These are phyloP conservation scores for Grallaria varia DNA, from an alignment of 2,113 vertebrate genomes.

Conservation along the genomic window DNA sequence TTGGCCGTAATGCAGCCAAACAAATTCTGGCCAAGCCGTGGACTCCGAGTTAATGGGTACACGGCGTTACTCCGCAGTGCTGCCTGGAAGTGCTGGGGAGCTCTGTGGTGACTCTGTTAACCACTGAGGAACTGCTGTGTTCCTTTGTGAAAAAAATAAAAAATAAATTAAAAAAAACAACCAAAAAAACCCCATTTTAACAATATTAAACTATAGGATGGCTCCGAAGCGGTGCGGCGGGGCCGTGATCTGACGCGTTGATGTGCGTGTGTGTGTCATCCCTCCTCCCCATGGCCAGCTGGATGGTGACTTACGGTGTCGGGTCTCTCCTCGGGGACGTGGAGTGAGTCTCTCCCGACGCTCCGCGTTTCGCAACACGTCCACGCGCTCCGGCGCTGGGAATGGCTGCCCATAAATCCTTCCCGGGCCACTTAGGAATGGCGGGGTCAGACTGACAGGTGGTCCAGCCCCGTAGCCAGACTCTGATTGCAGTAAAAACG, in stretches of 20 bases:
- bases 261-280: neutral
- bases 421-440: neutral
- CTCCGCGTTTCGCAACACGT: neutral
- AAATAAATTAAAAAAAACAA: too few relatives aligned
- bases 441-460: neutral
- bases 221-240: neutral
- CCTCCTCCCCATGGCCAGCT: neutral
- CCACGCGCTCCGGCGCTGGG: neutral
- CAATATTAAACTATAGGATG: neutral
- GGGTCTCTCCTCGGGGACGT: constrained; percentile 35
- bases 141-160: too few relatives aligned
- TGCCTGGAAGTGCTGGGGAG: constrained; percentile 60
- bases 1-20: constrained; percentile 54
- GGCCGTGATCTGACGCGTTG: constrained; percentile 37
- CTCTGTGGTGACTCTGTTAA: constrained; percentile 22
- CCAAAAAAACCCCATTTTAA: too few relatives aligned
- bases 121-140: neutral
- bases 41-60: constrained; percentile 71
- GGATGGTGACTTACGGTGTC: constrained; percentile 33
- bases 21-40: constrained; percentile 64
- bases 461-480: neutral
- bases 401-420: neutral
- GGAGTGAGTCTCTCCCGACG: neutral
- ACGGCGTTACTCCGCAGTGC: constrained; percentile 60
- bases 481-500: neutral